These are phyloP conservation scores for Pavo muticus DNA, from an alignment of 2,113 vertebrate genomes.

Conservation along the genomic window DNA sequence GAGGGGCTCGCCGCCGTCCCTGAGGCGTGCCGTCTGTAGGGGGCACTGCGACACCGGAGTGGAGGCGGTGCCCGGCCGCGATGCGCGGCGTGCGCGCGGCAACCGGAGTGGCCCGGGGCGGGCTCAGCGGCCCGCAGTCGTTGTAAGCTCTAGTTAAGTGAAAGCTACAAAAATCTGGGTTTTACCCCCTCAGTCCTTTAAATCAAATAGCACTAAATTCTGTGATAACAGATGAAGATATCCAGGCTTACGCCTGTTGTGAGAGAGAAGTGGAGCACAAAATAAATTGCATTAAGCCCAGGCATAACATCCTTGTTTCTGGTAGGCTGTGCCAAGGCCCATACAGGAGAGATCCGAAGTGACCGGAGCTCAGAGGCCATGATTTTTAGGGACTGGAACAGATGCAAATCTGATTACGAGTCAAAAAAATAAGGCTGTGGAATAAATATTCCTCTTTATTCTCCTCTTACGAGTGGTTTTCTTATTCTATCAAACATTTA, in stretches of 20 bases:
- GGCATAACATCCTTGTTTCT: background rate
- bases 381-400: background rate
- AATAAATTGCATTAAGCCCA: background rate
- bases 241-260: background rate
- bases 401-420: background rate
- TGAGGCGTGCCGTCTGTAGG: constrained; percentile 42
- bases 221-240: background rate
- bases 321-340: background rate
- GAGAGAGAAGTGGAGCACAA: background rate
- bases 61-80: background rate
- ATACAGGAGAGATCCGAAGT: background rate
- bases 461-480: background rate
- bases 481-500: background rate
- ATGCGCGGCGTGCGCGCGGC: too few species aligned
- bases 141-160: background rate
- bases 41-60: constrained; percentile 75
- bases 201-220: constrained; percentile 4
- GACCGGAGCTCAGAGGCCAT: background rate
- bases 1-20: too few species aligned
- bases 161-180: background rate
- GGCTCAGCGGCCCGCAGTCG: background rate
- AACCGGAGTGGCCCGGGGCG: too few species aligned
- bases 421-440: background rate
- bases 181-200: background rate
- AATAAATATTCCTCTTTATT: background rate